Evolutionary conservation across 23 tunicate species (phyloP).

Genomic region (Halocynthia roretzi): DNA sequence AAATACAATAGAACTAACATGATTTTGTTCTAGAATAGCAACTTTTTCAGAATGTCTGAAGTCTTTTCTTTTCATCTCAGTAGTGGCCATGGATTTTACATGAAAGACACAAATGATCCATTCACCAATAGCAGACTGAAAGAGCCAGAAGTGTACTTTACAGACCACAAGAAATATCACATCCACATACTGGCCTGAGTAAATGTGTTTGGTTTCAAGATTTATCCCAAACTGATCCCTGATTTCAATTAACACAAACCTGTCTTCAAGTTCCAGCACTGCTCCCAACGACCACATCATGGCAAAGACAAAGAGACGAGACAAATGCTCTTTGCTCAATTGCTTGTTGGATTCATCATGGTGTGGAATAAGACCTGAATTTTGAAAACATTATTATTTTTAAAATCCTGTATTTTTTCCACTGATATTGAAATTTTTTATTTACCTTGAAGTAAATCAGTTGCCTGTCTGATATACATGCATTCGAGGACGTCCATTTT

Average conservation of each 20-base stretch:
- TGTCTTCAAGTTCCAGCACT: constrained; percentile 64
- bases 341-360: constrained; percentile 38
- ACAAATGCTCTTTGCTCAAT: constrained; percentile 33
- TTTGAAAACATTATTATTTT: too few relatives aligned
- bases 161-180: too few relatives aligned
- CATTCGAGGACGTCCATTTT: constrained; percentile 85
- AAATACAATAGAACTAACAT: not conserved
- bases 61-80: too few relatives aligned
- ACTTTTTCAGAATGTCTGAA: too few relatives aligned
- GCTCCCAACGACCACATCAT: constrained; percentile 90
- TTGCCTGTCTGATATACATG: constrained; percentile 83
- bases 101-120: too few relatives aligned
- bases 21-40: too few relatives aligned
- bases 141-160: too few relatives aligned
- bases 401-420: not conserved
- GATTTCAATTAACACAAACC: constrained; percentile 4
- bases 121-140: too few relatives aligned
- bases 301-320: constrained; percentile 54
- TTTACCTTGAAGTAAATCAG: constrained; percentile 64
- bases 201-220: too few relatives aligned
- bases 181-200: too few relatives aligned
- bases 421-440: not conserved
- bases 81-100: too few relatives aligned
- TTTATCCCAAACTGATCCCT: too few relatives aligned
- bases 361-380: constrained; percentile 51